Evolutionary conservation across 1,140 invertebrate species (phyloP).

Genomic region (Leucophenga varia): DNA sequence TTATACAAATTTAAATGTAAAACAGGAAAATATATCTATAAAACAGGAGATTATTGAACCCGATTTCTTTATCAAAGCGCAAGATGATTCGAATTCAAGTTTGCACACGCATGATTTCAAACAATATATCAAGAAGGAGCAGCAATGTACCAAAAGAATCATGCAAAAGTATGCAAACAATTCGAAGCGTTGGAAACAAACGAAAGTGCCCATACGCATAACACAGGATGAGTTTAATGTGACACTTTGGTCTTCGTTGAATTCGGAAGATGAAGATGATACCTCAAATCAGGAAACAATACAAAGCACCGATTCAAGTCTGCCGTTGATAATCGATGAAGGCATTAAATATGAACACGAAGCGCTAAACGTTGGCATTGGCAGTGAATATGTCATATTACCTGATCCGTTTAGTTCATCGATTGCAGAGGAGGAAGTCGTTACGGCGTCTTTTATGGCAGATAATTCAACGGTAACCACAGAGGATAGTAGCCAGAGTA

Average conservation of each 20-base stretch:
- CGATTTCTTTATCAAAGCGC: conserved; percentile 40
- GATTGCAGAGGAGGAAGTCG: conserved; percentile 42
- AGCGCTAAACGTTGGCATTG: conserved; percentile 39
- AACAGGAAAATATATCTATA: conserved; percentile 15
- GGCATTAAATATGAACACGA: conserved; percentile 33
- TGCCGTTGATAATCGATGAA: conserved; percentile 37
- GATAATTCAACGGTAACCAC: conserved; percentile 22
- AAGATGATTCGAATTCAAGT: conserved; percentile 40
- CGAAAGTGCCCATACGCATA: conserved; percentile 43
- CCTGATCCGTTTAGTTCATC: conserved; percentile 43
- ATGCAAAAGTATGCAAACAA: too few species aligned
- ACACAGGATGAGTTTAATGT: conserved; percentile 47
- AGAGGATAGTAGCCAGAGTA: background rate
- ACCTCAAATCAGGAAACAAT: conserved; percentile 2
- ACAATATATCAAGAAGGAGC: conserved; percentile 25
- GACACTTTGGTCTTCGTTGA: conserved; percentile 39
- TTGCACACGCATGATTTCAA: conserved; percentile 40
- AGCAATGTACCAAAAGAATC: conserved; percentile 12
- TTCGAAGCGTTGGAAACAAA: conserved; percentile 46
- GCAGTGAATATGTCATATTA: conserved; percentile 46
- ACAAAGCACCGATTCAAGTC: conserved; percentile 11
- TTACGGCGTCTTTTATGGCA: conserved; percentile 41
- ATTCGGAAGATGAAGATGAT: conserved; percentile 40
- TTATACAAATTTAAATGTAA: too few species aligned
- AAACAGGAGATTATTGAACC: conserved; percentile 42